These are phyloP conservation scores for Steinernema carpocapsae DNA, from an alignment of 2,888 invertebrate species.

Conservation along the genomic window DNA sequence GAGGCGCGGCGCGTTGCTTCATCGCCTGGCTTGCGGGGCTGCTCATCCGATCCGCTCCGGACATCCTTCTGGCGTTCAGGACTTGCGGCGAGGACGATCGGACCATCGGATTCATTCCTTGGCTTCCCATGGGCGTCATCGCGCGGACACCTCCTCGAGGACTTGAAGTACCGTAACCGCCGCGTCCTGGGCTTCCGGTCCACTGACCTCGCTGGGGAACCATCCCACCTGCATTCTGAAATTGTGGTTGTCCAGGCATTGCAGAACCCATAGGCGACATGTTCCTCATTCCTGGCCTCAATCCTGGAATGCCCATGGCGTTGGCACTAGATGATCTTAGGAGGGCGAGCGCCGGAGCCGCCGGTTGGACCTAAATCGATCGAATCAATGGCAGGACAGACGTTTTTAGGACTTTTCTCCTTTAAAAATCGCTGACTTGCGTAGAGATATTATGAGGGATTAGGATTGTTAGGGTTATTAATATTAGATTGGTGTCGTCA, in stretches of 20 bases:
- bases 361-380: slow-evolving; percentile 17
- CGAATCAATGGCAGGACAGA: too few relatives aligned
- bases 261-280: slow-evolving; percentile 17
- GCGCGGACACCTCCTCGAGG: slow-evolving; percentile 11
- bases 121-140: not conserved
- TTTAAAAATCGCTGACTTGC: too few relatives aligned
- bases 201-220: not conserved
- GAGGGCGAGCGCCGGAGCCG: slow-evolving; percentile 21
- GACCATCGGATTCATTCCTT: slow-evolving; percentile 24
- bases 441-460: too few relatives aligned
- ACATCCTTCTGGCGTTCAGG: not conserved
- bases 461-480: too few relatives aligned
- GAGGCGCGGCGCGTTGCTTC: slow-evolving; percentile 18
- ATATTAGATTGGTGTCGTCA: too few relatives aligned
- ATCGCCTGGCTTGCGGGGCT: not conserved
- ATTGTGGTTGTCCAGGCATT: slow-evolving; percentile 22
- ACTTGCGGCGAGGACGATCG: slow-evolving; percentile 6
- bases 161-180: slow-evolving; percentile 9
- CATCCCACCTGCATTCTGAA: slow-evolving; percentile 7
- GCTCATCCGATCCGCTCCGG: not conserved
- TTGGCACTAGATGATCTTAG: slow-evolving; percentile 30
- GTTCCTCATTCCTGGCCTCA: slow-evolving; percentile 2
- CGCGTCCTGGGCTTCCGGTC: not conserved
- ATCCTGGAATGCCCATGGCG: not conserved
- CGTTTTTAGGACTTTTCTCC: too few relatives aligned